These are phyloP conservation scores for Plutomurus gul DNA, from an alignment of 1,140 invertebrate species.

Conservation along the genomic window DNA sequence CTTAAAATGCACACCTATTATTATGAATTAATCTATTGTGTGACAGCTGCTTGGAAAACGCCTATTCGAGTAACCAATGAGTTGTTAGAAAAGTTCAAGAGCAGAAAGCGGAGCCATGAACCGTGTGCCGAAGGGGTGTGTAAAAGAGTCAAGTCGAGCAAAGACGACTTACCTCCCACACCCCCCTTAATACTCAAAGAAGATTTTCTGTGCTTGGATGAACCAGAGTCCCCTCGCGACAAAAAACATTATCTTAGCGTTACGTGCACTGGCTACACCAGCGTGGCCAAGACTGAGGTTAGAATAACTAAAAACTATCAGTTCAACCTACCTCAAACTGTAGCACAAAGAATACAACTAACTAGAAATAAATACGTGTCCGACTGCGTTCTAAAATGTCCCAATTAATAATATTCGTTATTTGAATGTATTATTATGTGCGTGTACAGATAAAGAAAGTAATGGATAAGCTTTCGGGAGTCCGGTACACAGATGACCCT, in stretches of 20 bases:
- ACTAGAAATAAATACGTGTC: no score
- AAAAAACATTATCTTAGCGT: no score
- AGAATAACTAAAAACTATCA: no score
- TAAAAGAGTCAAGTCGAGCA: not conserved
- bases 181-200: not conserved
- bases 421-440: not conserved
- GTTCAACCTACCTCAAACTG: not conserved
- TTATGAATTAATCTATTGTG: no score
- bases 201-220: no score
- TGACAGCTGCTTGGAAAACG: slow-evolving; percentile 84
- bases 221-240: no score
- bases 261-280: no score
- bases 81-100: slow-evolving; percentile 68
- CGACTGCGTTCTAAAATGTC: no score
- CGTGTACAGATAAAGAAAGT: slow-evolving; percentile 35
- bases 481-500: slow-evolving; percentile 64
- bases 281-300: no score
- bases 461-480: slow-evolving; percentile 57
- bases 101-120: slow-evolving; percentile 36
- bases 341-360: not conserved
- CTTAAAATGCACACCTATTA: no score
- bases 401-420: no score
- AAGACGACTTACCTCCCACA: not conserved
- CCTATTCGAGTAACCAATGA: slow-evolving; percentile 88
- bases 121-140: not conserved